These are phyloP conservation scores for Probosciger aterrimus DNA, from an alignment of 2,113 vertebrate species.

Conservation along the genomic window DNA sequence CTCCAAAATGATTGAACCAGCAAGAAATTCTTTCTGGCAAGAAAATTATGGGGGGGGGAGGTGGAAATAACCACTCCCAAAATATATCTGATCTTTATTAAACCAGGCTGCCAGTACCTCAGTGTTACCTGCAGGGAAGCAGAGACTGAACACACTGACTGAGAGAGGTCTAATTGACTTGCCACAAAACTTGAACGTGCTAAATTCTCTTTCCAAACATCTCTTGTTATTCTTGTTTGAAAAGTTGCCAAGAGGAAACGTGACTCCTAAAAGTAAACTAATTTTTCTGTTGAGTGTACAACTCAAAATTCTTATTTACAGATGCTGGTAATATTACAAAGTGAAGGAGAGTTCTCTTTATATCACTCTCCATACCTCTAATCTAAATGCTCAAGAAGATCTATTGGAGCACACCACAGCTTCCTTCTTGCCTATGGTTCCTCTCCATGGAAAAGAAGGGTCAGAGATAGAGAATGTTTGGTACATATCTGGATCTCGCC, in stretches of 20 bases:
- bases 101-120: background rate
- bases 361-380: background rate
- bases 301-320: background rate
- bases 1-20: background rate
- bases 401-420: background rate
- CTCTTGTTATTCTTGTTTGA: background rate
- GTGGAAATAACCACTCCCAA: background rate
- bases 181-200: background rate
- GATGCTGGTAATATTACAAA: background rate
- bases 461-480: background rate
- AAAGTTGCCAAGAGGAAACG: background rate
- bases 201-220: background rate
- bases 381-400: background rate
- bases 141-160: background rate
- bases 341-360: background rate
- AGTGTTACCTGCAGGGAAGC: background rate
- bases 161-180: background rate
- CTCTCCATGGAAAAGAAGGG: background rate
- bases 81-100: background rate
- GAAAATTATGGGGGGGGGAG: background rate
- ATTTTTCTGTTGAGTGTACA: background rate
- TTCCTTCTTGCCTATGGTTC: background rate
- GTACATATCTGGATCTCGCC: background rate
- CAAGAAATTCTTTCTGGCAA: background rate
- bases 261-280: background rate